Percentiles rank a stretch among this genome's conserved stretches.
Evolutionary conservation across 2,888 invertebrate genomes (phyloP).

Genomic region (Ptilodon capucinus): DNA sequence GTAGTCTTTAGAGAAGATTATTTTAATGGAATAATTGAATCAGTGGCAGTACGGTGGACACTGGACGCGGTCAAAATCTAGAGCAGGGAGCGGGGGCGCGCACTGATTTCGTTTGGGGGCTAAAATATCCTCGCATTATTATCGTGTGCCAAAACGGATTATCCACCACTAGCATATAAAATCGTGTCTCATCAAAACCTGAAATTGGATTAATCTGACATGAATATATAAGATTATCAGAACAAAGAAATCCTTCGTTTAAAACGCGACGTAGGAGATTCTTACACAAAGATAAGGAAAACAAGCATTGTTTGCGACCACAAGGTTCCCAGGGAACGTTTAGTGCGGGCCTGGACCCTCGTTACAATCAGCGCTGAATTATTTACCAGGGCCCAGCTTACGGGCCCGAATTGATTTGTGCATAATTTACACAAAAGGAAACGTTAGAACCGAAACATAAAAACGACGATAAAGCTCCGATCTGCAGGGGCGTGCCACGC

Average conservation of each 20-base stretch:
- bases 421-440: constrained; percentile 72
- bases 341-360: constrained; percentile 70
- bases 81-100: constrained; percentile 46
- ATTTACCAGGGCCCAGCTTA: constrained; percentile 71
- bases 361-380: constrained; percentile 77
- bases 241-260: constrained; percentile 38
- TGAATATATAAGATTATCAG: constrained; percentile 40
- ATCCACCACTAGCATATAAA: constrained; percentile 25
- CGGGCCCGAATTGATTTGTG: constrained; percentile 74
- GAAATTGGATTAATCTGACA: constrained; percentile 41
- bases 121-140: constrained; percentile 20
- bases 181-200: constrained; percentile 33
- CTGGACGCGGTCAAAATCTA: constrained; percentile 62
- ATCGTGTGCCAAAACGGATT: constrained; percentile 29
- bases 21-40: constrained; percentile 75
- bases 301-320: constrained; percentile 59
- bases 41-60: constrained; percentile 60
- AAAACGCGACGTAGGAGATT: constrained; percentile 45
- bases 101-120: constrained; percentile 58
- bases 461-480: constrained; percentile 52
- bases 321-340: constrained; percentile 65
- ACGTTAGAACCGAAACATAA: constrained; percentile 54
- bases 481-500: constrained; percentile 35
- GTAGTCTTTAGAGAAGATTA: constrained; percentile 62
- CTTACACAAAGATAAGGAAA: constrained; percentile 57